phyloP scores from a whole-genome alignment of 2,113 vertebrate species.

The Erpornis zantholeuca region DNA sequence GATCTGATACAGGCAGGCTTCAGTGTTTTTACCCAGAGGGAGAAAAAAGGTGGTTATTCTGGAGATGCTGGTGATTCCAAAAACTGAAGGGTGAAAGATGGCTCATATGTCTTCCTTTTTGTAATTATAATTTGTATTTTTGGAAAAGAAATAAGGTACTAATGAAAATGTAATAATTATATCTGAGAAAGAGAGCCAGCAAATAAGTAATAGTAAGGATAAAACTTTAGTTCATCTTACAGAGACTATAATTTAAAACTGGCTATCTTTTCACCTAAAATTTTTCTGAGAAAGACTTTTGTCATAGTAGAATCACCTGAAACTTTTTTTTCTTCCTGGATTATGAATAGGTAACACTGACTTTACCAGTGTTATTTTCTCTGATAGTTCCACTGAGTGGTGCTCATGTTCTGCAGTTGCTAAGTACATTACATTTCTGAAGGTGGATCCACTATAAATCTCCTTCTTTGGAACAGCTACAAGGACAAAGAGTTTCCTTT shows the following conservation, averaged over 20 bases:
- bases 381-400: constrained; percentile 66
- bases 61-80: not conserved
- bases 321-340: not conserved
- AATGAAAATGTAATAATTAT: not conserved
- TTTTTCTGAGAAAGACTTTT: not conserved
- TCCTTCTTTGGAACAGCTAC: not conserved
- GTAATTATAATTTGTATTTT: not conserved
- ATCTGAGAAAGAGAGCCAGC: not conserved
- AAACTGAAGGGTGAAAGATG: not conserved
- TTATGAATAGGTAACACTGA: not conserved
- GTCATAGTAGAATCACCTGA: not conserved
- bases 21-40: not conserved
- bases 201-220: not conserved
- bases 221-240: not conserved
- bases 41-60: not conserved
- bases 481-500: not conserved
- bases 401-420: constrained; percentile 48
- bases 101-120: not conserved
- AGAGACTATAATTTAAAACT: not conserved
- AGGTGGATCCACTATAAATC: not conserved
- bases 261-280: not conserved
- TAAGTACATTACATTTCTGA: not conserved
- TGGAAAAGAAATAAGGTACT: not conserved
- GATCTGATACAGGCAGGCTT: not conserved
- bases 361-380: not conserved